Evolutionary conservation across 2,113 vertebrate species (phyloP), one percentile per base, ranked within the genome.

Genomic region (Merops nubicus): DNA sequence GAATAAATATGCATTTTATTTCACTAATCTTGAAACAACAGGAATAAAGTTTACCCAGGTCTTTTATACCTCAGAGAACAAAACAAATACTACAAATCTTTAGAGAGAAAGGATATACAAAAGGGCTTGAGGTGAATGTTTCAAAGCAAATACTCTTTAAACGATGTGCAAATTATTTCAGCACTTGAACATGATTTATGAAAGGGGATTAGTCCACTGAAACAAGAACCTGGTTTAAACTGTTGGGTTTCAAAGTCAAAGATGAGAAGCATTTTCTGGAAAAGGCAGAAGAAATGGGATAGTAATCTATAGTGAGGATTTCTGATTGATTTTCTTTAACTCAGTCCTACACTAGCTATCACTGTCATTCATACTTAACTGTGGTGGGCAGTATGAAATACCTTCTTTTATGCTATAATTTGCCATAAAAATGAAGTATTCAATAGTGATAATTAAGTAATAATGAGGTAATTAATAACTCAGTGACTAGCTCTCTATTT

Each of bases 111-210:
- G 97, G 97, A 98, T 98, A 98, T 98, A 98, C 97, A 97, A 98
- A 98, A 98, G 98, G 98, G 98, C 97, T 98, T 96, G 98, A 98
- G 98, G 98, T 98, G 98, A 98, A 98, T 98, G 98, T 98, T 98
- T 98, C 98, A 98, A 98, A 98, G 98, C 98, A 98, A 98, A 98
- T 98, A 98, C 95, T 98, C 97, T 98, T 98, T 98, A 98, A 98
- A 98, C 90, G 97, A 98, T 98, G 98, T 98, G 98, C 98, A 98
- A 98, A 98, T 98, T 98, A 98, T 98, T 98, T 98, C 97, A 97
- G 97, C 96, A 97, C 98, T 98, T 98, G 97, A 98, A 98, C 97
- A 97, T 98, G 98, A 98, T 98, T 98, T 98, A 98, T 98, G 97
- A 98, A 98, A 98, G 97, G 97, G 96, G 98, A 98, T 98, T 98